Conservation (phyloP, 1,140 invertebrate species). For the Thaumatotibia leucotreta region DNA sequence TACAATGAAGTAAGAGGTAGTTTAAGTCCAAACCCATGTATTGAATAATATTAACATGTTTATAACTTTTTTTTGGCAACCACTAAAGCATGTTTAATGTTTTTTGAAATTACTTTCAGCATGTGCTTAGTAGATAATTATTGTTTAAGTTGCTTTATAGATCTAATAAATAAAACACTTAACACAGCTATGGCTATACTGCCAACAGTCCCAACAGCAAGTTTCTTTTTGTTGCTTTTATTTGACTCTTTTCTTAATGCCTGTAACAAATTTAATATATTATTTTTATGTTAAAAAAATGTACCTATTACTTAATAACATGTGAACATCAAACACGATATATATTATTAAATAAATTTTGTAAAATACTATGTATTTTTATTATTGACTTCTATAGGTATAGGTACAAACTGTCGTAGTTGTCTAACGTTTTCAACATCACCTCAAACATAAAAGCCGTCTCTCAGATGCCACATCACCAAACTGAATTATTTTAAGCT, state of each 20-base stretch:
- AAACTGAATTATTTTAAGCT: too few relatives aligned
- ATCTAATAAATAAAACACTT: conserved; percentile 47
- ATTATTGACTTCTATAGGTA: too few relatives aligned
- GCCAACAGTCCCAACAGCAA: conserved; percentile 54
- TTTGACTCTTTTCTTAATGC: conserved; percentile 25
- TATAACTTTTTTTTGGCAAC: not conserved
- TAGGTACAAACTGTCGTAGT: too few relatives aligned
- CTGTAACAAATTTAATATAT: conserved; percentile 28
- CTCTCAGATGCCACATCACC: too few relatives aligned
- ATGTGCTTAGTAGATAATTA: conserved; percentile 2
- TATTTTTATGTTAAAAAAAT: too few relatives aligned
- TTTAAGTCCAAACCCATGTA: not conserved
- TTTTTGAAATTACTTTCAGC: not conserved
- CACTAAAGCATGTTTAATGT: too few relatives aligned
- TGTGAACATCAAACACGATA: too few relatives aligned
- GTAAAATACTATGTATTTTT: too few relatives aligned
- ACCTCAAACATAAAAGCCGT: too few relatives aligned
- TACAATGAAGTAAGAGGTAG: conserved; percentile 2
- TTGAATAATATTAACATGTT: not conserved
- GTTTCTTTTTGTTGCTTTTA: conserved; percentile 50
- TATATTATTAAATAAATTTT: too few relatives aligned
- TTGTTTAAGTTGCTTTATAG: conserved; percentile 47
- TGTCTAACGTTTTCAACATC: too few relatives aligned
- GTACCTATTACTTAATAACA: too few relatives aligned
- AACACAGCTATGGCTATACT: conserved; percentile 46